Percentiles rank a stretch among this genome's conserved stretches.
phyloP scores from a whole-genome alignment of 2,113 vertebrate species.

The Apeltes quadracus region DNA sequence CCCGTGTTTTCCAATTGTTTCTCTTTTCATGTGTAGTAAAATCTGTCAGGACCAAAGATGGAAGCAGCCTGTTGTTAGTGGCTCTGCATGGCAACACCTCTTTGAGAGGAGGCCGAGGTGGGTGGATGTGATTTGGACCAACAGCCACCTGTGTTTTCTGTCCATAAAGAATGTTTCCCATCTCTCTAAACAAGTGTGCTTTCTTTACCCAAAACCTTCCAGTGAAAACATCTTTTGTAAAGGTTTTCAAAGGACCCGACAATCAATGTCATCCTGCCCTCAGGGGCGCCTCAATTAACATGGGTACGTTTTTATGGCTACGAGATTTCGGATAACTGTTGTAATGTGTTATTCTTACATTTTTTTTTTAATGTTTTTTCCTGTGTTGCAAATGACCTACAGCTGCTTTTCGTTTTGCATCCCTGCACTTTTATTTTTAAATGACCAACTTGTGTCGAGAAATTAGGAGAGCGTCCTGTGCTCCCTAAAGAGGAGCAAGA shows the following conservation, averaged over 20 bases:
- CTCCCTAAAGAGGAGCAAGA: too few relatives aligned
- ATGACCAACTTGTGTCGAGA: neutral
- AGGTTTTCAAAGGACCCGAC: neutral
- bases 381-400: too few relatives aligned
- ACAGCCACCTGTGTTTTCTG: neutral
- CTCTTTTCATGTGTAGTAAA: neutral
- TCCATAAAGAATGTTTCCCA: neutral
- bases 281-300: neutral
- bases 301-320: neutral
- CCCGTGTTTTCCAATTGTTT: slow-evolving; percentile 5
- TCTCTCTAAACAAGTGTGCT: neutral
- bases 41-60: neutral
- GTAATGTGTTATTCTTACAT: too few relatives aligned
- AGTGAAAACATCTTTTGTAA: neutral
- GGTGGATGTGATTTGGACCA: neutral
- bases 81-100: neutral
- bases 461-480: too few relatives aligned
- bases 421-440: neutral
- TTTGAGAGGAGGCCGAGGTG: neutral
- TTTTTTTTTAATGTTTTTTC: too few relatives aligned
- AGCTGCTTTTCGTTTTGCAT: too few relatives aligned
- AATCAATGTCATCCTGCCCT: neutral
- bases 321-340: too few relatives aligned
- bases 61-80: neutral
- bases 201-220: neutral